These are phyloP conservation scores for Willisornis vidua DNA, from an alignment of 2,113 vertebrate genomes.

Conservation along the genomic window DNA sequence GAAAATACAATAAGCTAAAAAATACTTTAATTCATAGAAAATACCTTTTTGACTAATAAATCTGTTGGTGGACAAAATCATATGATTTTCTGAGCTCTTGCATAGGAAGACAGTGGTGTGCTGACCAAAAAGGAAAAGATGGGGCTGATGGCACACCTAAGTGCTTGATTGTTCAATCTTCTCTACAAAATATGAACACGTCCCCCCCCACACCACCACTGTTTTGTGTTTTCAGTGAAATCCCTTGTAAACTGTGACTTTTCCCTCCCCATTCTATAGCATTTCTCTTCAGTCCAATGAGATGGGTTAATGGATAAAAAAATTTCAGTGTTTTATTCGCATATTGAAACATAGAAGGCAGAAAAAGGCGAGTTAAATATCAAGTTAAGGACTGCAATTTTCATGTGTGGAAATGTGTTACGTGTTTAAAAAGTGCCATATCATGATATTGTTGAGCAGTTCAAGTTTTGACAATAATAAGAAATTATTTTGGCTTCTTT, in stretches of 20 bases:
- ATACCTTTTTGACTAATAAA: not conserved
- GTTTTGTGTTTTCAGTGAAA: not conserved
- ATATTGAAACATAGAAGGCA: not conserved
- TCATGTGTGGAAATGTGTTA: accelerated
- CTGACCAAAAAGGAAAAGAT: not conserved
- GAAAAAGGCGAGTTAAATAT: not conserved
- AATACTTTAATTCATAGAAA: not conserved
- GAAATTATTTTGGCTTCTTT: not conserved
- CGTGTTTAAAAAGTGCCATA: not conserved
- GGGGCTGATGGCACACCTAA: not conserved
- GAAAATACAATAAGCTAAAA: not conserved
- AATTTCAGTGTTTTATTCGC: not conserved
- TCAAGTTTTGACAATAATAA: not conserved
- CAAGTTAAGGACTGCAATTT: not conserved
- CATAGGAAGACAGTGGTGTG: not conserved
- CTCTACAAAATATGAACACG: not conserved
- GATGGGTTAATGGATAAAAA: not conserved
- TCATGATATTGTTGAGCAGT: not conserved
- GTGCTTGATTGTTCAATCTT: not conserved
- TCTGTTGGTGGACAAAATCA: not conserved
- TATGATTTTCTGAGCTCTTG: not conserved
- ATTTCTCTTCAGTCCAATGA: not conserved
- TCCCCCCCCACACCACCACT: not conserved
- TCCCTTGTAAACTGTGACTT: not conserved
- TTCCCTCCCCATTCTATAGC: not conserved